Evolutionary conservation across 2,797 vertebrate genomes (phyloP).

Genomic region (Odontamblyopus lacepedii): DNA sequence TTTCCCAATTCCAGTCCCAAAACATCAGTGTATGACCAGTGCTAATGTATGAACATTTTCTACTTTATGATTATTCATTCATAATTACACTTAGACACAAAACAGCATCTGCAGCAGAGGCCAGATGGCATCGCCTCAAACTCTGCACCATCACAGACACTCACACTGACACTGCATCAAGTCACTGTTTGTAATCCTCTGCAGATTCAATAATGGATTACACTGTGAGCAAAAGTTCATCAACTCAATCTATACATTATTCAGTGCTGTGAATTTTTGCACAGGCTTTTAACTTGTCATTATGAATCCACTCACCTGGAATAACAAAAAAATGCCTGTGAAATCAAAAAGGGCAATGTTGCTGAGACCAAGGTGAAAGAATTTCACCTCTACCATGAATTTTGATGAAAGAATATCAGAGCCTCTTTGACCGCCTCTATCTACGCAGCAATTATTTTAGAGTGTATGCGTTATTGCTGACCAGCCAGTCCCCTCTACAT

Average conservation of each 20-base stretch:
- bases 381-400: too few relatives aligned
- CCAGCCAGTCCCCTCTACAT: too few relatives aligned
- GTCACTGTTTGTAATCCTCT: not conserved
- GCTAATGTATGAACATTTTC: not conserved
- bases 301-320: too few relatives aligned
- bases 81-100: not conserved
- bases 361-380: too few relatives aligned
- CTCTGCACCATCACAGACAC: conserved; percentile 31
- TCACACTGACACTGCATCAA: conserved; percentile 21
- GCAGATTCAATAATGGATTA: not conserved
- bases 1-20: not conserved
- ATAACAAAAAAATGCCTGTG: too few relatives aligned
- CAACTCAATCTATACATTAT: not conserved
- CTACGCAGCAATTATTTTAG: too few relatives aligned
- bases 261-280: too few relatives aligned
- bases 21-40: not conserved
- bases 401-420: too few relatives aligned
- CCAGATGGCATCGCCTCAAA: conserved; percentile 24
- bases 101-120: conserved; percentile 22
- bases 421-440: too few relatives aligned
- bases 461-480: too few relatives aligned
- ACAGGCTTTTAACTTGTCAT: not conserved
- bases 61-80: not conserved
- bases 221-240: not conserved
- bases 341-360: too few relatives aligned